phyloP scores from a whole-genome alignment of 1,140 invertebrate species.

The Aphelinus certus region DNA sequence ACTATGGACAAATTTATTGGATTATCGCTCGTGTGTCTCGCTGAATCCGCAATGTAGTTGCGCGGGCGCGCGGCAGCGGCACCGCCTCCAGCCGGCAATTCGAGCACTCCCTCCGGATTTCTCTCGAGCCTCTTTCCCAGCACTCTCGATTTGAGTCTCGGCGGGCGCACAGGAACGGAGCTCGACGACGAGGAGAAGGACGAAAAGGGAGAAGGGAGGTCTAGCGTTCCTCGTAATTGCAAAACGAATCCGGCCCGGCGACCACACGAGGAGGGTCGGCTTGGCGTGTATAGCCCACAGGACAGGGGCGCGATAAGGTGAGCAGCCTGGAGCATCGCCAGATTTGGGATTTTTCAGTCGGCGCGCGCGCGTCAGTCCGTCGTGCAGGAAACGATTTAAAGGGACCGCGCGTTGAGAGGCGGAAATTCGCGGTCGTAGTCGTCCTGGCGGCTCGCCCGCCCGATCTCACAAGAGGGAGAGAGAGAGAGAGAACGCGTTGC shows the following conservation, averaged over 20 bases:
- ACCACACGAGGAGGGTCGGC: slow-evolving; percentile 14
- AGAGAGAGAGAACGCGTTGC: too few relatives aligned
- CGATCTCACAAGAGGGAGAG: too few relatives aligned
- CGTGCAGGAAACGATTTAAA: slow-evolving; percentile 50
- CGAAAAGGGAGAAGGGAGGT: too few relatives aligned
- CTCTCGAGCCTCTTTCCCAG: slow-evolving; percentile 1
- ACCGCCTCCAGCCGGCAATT: background rate
- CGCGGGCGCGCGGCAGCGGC: too few relatives aligned
- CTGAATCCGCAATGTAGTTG: too few relatives aligned
- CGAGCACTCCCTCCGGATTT: background rate
- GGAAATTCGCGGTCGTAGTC: slow-evolving; percentile 50
- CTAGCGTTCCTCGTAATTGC: slow-evolving; percentile 45
- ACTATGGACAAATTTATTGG: too few relatives aligned
- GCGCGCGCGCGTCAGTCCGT: slow-evolving; percentile 27
- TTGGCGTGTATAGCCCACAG: background rate
- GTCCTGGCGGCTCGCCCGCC: slow-evolving; percentile 45
- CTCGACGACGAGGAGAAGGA: too few relatives aligned
- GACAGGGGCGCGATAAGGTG: slow-evolving; percentile 44
- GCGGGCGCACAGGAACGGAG: background rate
- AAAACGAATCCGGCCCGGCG: slow-evolving; percentile 31
- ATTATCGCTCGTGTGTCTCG: too few relatives aligned
- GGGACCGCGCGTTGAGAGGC: slow-evolving; percentile 43
- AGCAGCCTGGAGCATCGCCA: slow-evolving; percentile 48
- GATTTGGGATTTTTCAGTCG: slow-evolving; percentile 44
- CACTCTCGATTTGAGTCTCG: slow-evolving; percentile 13